Evolutionary conservation across 2,888 invertebrate species (phyloP).

Genomic region (Dryococelus australis): DNA sequence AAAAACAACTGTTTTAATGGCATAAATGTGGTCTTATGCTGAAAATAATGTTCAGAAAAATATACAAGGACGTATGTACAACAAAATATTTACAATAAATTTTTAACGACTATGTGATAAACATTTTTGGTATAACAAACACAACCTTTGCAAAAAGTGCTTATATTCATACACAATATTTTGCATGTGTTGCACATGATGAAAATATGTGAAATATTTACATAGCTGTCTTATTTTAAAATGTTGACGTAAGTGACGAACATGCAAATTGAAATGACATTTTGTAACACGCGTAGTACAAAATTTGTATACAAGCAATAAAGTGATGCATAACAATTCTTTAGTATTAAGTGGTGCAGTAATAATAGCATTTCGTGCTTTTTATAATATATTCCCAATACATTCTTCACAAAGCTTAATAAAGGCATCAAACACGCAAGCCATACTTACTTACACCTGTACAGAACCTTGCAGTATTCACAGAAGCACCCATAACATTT

Average conservation of each 20-base stretch:
- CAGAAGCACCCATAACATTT: neutral
- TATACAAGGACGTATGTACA: constrained; percentile 49
- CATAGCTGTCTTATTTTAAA: constrained; percentile 41
- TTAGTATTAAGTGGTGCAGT: constrained; percentile 35
- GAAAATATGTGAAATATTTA: constrained; percentile 38
- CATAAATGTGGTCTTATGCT: constrained; percentile 44
- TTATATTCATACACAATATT: constrained; percentile 34
- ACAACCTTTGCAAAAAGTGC: constrained; percentile 44
- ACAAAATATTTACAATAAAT: constrained; percentile 44
- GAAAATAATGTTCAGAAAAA: constrained; percentile 48
- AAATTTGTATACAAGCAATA: constrained; percentile 36
- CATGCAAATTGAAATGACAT: constrained; percentile 21
- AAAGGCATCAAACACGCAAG: constrained; percentile 36
- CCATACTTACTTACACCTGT: constrained; percentile 4
- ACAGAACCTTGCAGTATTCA: neutral
- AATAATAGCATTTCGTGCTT: neutral
- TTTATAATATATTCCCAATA: constrained; percentile 32
- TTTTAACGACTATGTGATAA: constrained; percentile 42
- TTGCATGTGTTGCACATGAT: constrained; percentile 25
- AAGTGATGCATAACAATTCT: constrained; percentile 38
- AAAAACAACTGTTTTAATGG: constrained; percentile 32
- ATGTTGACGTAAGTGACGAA: constrained; percentile 31
- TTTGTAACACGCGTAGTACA: constrained; percentile 27
- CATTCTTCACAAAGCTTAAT: constrained; percentile 34
- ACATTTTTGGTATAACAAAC: constrained; percentile 43